Evolutionary conservation across 2,113 vertebrate species (phyloP).

Genomic region (Peromyscus californicus): DNA sequence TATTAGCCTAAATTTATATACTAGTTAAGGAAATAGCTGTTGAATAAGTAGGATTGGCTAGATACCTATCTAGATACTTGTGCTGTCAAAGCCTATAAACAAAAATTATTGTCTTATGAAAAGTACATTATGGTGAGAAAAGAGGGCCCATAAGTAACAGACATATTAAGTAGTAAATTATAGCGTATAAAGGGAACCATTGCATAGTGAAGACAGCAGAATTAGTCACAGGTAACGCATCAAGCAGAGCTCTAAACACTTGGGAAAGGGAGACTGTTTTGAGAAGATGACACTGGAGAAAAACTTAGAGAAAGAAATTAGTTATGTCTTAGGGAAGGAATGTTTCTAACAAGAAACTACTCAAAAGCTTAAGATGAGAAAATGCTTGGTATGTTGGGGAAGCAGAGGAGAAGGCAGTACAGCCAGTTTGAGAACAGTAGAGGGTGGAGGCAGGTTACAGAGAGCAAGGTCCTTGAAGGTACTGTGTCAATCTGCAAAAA

Average conservation of each 20-base stretch:
- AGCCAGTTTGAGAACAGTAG: not conserved
- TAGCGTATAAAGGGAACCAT: not conserved
- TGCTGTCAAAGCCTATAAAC: not conserved
- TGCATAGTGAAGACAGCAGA: not conserved
- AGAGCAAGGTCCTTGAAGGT: not conserved
- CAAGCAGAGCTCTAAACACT: not conserved
- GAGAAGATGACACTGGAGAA: not conserved
- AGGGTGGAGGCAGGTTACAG: not conserved
- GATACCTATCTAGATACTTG: not conserved
- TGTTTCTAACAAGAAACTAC: not conserved
- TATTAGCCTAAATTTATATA: constrained; percentile 31
- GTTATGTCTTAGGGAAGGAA: not conserved
- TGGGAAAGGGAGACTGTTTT: not conserved
- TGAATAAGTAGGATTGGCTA: not conserved
- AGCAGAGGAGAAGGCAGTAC: not conserved
- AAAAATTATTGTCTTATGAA: not conserved
- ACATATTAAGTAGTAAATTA: constrained; percentile 11
- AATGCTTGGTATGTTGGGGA: not conserved
- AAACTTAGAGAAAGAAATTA: not conserved
- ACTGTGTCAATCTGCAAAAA: not conserved
- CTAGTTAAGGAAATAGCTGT: not conserved
- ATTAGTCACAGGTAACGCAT: not conserved
- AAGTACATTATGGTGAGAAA: not conserved
- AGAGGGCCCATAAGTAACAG: not conserved
- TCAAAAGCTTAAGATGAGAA: not conserved